phyloP scores from a whole-genome alignment of 2,113 vertebrate genomes.

The Mus spicilegus region DNA sequence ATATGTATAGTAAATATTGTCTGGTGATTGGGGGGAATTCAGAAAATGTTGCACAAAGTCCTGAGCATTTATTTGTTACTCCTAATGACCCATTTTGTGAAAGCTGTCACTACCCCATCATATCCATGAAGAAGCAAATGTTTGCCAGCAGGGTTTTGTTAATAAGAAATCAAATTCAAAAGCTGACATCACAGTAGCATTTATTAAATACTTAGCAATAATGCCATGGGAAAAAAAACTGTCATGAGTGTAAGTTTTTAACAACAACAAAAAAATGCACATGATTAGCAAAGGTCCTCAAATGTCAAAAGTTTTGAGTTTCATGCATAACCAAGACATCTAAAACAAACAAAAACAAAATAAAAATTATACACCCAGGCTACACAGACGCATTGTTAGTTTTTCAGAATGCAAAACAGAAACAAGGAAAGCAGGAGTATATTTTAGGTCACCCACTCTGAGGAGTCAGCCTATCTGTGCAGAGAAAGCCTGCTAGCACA shows the following conservation, averaged over 20 bases:
- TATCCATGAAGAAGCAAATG: background rate
- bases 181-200: background rate
- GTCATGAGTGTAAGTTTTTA: background rate
- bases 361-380: background rate
- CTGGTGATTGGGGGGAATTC: constrained; percentile 6
- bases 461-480: background rate
- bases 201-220: background rate
- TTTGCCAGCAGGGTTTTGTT: background rate
- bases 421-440: background rate
- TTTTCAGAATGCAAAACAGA: no score
- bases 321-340: background rate
- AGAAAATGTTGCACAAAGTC: background rate
- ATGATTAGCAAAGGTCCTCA: no score
- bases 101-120: background rate
- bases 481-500: background rate
- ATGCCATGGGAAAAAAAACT: background rate
- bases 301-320: background rate
- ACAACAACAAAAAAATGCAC: background rate
- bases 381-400: no score
- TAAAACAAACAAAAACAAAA: background rate
- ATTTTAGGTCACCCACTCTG: background rate
- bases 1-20: background rate
- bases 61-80: background rate
- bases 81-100: background rate
- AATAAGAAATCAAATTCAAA: constrained; percentile 8